Percentiles rank a stretch among this genome's conserved stretches.
These are phyloP conservation scores for Brachylomia viminalis DNA, from an alignment of 2,888 invertebrate genomes.

Conservation along the genomic window DNA sequence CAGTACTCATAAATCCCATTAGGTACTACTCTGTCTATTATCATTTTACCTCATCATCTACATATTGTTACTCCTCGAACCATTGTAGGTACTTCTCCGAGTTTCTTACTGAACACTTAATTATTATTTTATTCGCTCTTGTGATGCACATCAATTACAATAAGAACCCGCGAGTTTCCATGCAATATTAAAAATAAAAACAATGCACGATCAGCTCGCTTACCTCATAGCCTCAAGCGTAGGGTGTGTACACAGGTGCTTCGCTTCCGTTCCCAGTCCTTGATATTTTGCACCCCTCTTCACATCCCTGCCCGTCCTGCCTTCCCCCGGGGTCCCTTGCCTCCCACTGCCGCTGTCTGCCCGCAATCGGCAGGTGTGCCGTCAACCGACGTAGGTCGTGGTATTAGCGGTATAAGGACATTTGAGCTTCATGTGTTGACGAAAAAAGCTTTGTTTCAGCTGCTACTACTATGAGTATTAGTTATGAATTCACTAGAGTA, in stretches of 20 bases:
- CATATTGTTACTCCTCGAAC: not conserved
- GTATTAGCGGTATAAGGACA: constrained; percentile 32
- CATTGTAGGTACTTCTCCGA: no score
- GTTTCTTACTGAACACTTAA: no score
- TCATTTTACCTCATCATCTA: not conserved
- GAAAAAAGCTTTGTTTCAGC: constrained; percentile 36
- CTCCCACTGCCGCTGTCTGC: not conserved
- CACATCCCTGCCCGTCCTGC: constrained; percentile 20
- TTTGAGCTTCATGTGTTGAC: constrained; percentile 11
- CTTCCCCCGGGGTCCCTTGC: not conserved
- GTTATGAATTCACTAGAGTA: not conserved
- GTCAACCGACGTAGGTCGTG: constrained; percentile 19
- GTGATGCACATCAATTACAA: not conserved
- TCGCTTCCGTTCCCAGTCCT: constrained; percentile 66
- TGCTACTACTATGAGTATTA: constrained; percentile 12
- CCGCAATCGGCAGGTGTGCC: constrained; percentile 40
- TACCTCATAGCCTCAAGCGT: constrained; percentile 51
- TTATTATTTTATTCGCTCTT: not conserved
- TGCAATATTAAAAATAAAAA: constrained; percentile 17
- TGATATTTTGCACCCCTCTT: constrained; percentile 71
- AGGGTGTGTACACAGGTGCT: constrained; percentile 66
- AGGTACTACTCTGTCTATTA: no score
- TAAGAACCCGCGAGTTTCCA: not conserved
- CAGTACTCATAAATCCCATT: no score
- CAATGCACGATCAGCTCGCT: constrained; percentile 23